These are phyloP conservation scores for Pteria penguin DNA, from an alignment of 2,888 invertebrate species.

Conservation along the genomic window DNA sequence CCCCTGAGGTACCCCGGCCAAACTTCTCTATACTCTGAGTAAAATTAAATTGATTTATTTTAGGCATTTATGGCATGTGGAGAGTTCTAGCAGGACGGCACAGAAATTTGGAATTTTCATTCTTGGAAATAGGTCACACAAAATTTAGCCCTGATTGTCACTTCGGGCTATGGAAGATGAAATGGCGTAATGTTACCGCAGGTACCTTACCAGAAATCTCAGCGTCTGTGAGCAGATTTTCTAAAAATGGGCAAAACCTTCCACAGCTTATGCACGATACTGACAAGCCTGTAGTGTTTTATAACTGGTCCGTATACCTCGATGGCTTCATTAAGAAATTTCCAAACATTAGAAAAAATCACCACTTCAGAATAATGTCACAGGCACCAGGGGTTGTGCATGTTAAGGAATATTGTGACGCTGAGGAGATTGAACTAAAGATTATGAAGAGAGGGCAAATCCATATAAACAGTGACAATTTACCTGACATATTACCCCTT, in stretches of 20 bases:
- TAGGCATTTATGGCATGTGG: conserved; percentile 37
- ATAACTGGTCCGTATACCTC: too few relatives aligned
- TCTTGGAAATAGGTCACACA: conserved; percentile 42
- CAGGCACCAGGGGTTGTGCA: too few relatives aligned
- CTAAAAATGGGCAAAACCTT: conserved; percentile 27
- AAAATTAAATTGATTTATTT: too few relatives aligned
- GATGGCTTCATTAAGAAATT: background rate
- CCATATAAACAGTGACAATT: too few relatives aligned
- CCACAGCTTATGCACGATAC: conserved; percentile 23
- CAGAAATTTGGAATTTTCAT: conserved; percentile 20
- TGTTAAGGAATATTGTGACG: background rate
- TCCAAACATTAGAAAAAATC: background rate
- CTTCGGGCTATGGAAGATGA: background rate
- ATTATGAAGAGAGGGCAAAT: background rate
- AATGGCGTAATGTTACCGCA: conserved; percentile 9
- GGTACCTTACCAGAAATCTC: conserved; percentile 23
- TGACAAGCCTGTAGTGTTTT: background rate
- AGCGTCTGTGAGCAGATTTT: conserved; percentile 8
- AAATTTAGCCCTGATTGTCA: conserved; percentile 31
- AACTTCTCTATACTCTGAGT: too few relatives aligned
- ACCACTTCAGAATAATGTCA: conserved; percentile 4
- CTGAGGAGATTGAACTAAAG: background rate
- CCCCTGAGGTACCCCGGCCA: too few relatives aligned
- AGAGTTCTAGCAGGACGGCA: conserved; percentile 31
- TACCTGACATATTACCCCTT: background rate